Conservation (phyloP, 2,113 vertebrate species). For the Cranoglanis bouderius region DNA sequence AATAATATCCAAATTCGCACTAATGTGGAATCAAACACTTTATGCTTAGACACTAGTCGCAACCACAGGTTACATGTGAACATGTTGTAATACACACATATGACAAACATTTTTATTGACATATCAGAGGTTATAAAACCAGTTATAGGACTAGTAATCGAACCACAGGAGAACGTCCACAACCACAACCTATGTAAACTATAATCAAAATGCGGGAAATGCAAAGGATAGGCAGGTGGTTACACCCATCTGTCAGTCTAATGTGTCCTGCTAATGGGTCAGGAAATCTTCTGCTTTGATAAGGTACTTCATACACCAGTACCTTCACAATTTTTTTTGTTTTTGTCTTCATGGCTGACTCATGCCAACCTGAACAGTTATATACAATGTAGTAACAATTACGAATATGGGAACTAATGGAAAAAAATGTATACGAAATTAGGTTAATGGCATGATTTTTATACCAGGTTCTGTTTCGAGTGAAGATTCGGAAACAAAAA, state of each 20-base stretch:
- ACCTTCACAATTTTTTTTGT: neutral
- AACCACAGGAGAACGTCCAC: neutral
- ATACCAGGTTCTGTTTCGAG: neutral
- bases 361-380: neutral
- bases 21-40: neutral
- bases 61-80: neutral
- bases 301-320: neutral
- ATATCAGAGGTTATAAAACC: neutral
- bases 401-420: neutral
- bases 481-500: neutral
- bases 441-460: neutral
- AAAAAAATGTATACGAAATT: neutral
- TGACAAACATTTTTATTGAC: neutral
- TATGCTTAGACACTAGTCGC: neutral
- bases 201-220: slow-evolving; percentile 27
- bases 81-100: neutral
- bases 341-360: neutral
- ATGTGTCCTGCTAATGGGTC: neutral
- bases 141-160: neutral
- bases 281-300: neutral
- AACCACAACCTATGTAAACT: slow-evolving; percentile 29
- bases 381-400: neutral
- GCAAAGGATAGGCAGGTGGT: slow-evolving; percentile 35
- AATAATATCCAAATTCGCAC: neutral
- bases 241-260: neutral